A percentile compares a stretch with the other conserved stretches of the same genome.
Conservation (phyloP, 2,797 vertebrate genomes). For the Urocyon cinereoargenteus region DNA sequence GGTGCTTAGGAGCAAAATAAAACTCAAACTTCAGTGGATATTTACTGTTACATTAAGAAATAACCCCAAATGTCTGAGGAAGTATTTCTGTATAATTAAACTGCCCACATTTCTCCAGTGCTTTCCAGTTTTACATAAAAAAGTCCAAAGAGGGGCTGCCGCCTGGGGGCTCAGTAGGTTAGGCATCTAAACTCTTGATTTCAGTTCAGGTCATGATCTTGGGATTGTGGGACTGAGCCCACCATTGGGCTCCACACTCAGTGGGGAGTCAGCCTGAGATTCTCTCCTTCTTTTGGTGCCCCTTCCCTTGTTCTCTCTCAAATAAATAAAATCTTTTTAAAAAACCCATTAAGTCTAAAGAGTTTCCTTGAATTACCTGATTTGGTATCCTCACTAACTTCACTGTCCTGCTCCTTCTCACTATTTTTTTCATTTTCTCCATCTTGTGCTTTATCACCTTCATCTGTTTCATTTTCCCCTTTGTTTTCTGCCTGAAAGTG, state of each 20-base stretch:
- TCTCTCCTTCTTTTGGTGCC: not conserved
- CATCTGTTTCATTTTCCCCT: slow-evolving; percentile 85
- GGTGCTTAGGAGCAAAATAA: not conserved
- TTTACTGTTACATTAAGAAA: not conserved
- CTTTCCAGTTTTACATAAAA: not conserved
- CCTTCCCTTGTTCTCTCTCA: not conserved
- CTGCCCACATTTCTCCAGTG: not conserved
- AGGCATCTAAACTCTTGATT: not conserved
- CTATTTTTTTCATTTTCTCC: slow-evolving; percentile 85
- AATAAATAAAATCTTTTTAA: not conserved
- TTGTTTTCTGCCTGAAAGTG: slow-evolving; percentile 85
- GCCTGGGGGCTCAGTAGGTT: not conserved
- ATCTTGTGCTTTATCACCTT: slow-evolving; percentile 86
- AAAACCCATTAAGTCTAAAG: not conserved
- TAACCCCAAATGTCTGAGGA: not conserved
- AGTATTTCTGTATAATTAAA: not conserved
- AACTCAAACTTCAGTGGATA: not conserved
- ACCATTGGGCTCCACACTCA: not conserved
- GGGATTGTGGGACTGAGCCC: not conserved
- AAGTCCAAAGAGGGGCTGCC: not conserved
- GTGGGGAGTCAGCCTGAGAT: not conserved
- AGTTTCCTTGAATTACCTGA: slow-evolving; percentile 83
- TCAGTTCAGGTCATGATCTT: not conserved
- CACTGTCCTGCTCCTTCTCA: slow-evolving; percentile 87
- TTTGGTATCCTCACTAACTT: slow-evolving; percentile 83